Evolutionary conservation across 2,888 invertebrate species (phyloP), one percentile per base, ranked within the genome.

Genomic region (Buathra laborator): DNA sequence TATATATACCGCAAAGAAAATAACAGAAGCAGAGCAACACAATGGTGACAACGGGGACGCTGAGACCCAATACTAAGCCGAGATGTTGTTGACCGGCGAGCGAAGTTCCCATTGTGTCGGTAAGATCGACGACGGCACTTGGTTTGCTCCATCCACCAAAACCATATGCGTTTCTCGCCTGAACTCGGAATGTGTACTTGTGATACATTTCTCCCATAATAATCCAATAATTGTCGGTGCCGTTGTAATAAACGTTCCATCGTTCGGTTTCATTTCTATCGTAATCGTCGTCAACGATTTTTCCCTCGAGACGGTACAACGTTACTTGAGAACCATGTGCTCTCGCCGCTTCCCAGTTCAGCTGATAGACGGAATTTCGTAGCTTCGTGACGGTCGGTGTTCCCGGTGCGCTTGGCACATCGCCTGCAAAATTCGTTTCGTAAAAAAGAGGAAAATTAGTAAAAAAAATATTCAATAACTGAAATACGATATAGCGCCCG

Each of bases 161-260:
- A 29, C 98, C 98, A 93, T 97, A 96, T 3, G 95, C 94, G 94
- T 98, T 99, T 81, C 95, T 94, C 0, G 98, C 98, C 84, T 96
- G 96, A 68, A 98, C 97, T 10, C 97, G 95, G 92, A 98, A 98
- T 76, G 95, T 94, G 89, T 97, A 96, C 70, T 96, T 95, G 32
- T 95, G 94, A 16, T 96, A 96, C 90, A 94, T 91, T 14, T 92
- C 90, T 0, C 91, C 90, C 10, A 95, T 95, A 37, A 98, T 96
- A 84, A 97, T 95, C 97, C 98, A 99, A 91, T 97, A 97, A 83
- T 96, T 96, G 64, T 98, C 97, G 68, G 96, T 96, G 87, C 97
- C 98, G 90, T 97, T 98, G 90, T 98, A 97, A 75, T 96, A 95
- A 1, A 95, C 91, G 68, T 94, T 94, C 97, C 97, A 97, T 79